Evolutionary conservation across 1,140 invertebrate genomes (phyloP), one percentile per base, ranked within the genome.

Genomic region (Cheumatopsyche charites): DNA sequence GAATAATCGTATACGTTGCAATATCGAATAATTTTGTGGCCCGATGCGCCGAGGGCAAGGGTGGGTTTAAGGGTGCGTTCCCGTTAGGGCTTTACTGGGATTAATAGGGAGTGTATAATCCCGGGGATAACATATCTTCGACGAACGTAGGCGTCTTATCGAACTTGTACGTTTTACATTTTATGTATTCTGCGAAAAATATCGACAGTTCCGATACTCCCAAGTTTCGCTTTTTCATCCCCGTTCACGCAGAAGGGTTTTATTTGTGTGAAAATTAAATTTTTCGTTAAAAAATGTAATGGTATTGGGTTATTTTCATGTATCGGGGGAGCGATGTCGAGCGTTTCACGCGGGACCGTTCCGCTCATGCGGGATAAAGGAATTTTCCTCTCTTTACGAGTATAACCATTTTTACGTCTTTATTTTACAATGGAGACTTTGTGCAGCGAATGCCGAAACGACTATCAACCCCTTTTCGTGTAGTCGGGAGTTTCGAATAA

Each of bases 91-190:
- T 66, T 66, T 45, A 5, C 12, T 23, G 23, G 63, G 63, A 66
- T 66, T 66, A 66, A 66, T 66, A 66, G 63, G 63, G 63, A 47
- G 63, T 23, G 23, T 42, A 66, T 66, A 66, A 66, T 66, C 63
- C 45, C 21, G 12, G 63, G 63, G 43, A 66, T 66, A 45, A 49
- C 63, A 29, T 29, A 42, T 66, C 63, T 66, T 25, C 23, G 29
- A 4, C 4, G 19, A 42, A 63, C 15, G 63, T 6, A 63, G 9
- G 29, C 29, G 55, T 23, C 23, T 58, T 58, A 26, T 58, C 55
- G 55, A 58, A 58, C 29, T 3, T 9, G 29, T 4, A 36, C 29
- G 9, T 36, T 36, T 36, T 36, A 36, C 29, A 36, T 36, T 36
- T 36, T 36, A n/a, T n/a, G n/a, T n/a, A n/a, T n/a, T n/a, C n/a